Conservation (phyloP, 2,888 invertebrate genomes). For the Iphiclides podalirius region DNA sequence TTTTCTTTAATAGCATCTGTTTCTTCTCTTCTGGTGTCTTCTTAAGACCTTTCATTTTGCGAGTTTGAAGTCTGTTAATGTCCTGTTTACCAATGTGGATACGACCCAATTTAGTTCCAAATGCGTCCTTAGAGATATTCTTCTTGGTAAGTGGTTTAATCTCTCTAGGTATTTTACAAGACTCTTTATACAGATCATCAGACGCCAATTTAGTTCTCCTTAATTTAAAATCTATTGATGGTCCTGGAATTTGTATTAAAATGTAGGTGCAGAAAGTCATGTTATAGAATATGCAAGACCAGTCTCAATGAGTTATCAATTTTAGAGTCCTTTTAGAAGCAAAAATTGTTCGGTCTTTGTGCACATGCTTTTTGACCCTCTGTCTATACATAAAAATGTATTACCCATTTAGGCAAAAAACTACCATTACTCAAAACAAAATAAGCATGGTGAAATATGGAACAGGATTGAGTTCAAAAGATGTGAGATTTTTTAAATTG, state of each 20-base stretch:
- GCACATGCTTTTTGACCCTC: too few relatives aligned
- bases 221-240: slow-evolving; percentile 91
- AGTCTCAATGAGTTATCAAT: too few relatives aligned
- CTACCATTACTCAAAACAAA: too few relatives aligned
- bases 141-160: slow-evolving; percentile 91
- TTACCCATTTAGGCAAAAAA: too few relatives aligned
- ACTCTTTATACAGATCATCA: slow-evolving; percentile 91
- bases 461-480: too few relatives aligned
- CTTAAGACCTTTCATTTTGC: slow-evolving; percentile 93
- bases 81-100: slow-evolving; percentile 96
- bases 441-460: too few relatives aligned
- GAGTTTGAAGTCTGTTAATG: slow-evolving; percentile 90
- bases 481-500: too few relatives aligned
- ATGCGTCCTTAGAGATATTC: slow-evolving; percentile 91
- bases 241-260: slow-evolving; percentile 81
- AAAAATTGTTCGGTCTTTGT: too few relatives aligned
- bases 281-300: too few relatives aligned
- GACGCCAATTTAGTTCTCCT: slow-evolving; percentile 94
- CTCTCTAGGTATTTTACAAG: slow-evolving; percentile 89
- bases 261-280: too few relatives aligned
- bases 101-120: slow-evolving; percentile 94
- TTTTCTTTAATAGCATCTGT: slow-evolving; percentile 77
- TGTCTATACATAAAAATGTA: too few relatives aligned
- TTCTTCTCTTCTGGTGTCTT: slow-evolving; percentile 86
- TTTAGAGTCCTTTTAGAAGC: too few relatives aligned